Percentiles rank a stretch among this genome's conserved stretches.
phyloP scores from a whole-genome alignment of 2,113 vertebrate species.

The Narcine bancroftii region DNA sequence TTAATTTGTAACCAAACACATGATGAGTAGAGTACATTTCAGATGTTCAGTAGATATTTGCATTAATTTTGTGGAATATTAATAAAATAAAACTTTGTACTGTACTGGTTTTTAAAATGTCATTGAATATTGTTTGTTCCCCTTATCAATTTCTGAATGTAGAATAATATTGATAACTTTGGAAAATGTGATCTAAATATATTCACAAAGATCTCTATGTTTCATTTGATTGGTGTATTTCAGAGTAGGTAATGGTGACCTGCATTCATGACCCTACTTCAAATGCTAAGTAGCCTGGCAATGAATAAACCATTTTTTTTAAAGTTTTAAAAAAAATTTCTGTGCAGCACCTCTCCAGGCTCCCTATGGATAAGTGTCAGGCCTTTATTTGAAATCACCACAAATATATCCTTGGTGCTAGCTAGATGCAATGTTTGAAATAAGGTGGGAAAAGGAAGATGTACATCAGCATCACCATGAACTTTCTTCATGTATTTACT shows the following conservation, averaged over 20 bases:
- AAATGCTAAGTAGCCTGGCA: too few relatives aligned
- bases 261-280: neutral
- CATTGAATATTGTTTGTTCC: neutral
- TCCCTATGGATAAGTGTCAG: too few relatives aligned
- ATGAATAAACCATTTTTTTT: too few relatives aligned
- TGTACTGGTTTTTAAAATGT: neutral
- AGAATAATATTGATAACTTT: neutral
- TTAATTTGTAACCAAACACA: neutral
- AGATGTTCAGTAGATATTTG: neutral
- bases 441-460: neutral
- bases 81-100: constrained; percentile 27
- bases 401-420: neutral
- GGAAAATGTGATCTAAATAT: neutral
- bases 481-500: neutral
- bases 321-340: too few relatives aligned
- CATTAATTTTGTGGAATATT: neutral
- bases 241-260: neutral
- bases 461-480: neutral
- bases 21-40: neutral
- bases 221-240: neutral
- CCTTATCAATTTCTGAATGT: neutral
- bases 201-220: neutral
- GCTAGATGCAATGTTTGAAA: neutral
- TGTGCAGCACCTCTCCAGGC: too few relatives aligned
- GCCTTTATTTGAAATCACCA: neutral